Conservation (phyloP, 2,113 vertebrate genomes). For the Tylochromis polylepis region DNA sequence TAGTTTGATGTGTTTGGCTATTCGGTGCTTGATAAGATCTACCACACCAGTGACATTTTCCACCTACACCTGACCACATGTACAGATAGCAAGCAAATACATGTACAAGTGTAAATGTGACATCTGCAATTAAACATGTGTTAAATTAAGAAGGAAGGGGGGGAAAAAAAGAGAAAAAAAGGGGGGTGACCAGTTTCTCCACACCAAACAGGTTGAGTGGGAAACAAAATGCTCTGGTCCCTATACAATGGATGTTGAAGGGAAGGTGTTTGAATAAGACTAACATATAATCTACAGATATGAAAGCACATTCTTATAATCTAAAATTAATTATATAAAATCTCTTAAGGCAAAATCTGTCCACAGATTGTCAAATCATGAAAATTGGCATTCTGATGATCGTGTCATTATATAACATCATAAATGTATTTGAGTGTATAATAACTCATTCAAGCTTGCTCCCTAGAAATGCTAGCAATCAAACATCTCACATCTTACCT, state of each 20-base stretch:
- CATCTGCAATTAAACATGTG: neutral
- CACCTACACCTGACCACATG: constrained; percentile 36
- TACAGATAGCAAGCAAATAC: constrained; percentile 16
- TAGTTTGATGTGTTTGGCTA: neutral
- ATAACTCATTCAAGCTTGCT: no score
- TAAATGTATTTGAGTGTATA: no score
- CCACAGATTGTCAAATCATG: no score
- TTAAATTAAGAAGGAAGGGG: neutral
- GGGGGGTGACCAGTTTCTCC: neutral
- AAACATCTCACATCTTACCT: no score
- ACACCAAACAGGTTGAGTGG: neutral
- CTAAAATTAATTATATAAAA: no score
- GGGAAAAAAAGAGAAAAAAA: no score
- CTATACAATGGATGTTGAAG: neutral
- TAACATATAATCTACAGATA: neutral
- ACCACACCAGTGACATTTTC: neutral
- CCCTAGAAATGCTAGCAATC: no score
- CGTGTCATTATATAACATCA: no score
- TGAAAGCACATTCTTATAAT: neutral
- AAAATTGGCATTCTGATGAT: no score
- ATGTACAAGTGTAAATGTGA: constrained; percentile 8
- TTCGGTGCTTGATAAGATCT: neutral
- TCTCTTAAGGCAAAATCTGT: no score
- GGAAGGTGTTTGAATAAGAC: neutral
- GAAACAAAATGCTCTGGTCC: neutral